Percentiles rank a stretch among this genome's conserved stretches.
Evolutionary conservation across 2,797 vertebrate species (phyloP).

Genomic region (Myripristis murdjan): DNA sequence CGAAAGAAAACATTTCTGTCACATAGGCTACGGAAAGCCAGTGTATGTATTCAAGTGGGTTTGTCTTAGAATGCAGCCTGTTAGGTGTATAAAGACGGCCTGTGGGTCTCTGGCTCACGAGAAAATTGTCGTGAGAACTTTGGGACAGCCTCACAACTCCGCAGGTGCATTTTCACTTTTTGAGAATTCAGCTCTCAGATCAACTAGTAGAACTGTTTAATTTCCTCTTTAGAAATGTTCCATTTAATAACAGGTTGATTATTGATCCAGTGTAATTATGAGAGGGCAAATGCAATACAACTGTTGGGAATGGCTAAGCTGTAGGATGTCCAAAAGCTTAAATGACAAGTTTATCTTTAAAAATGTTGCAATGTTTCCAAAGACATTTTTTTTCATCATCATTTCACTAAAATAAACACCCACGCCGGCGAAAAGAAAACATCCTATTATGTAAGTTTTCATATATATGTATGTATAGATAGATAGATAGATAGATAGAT

Average conservation of each 20-base stretch:
- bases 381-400: background rate
- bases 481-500: too few relatives aligned
- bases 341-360: background rate
- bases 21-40: conserved; percentile 44
- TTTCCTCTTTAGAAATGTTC: background rate
- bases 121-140: background rate
- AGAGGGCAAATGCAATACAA: too few relatives aligned
- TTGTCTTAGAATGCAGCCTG: conserved; percentile 33
- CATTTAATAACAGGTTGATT: too few relatives aligned
- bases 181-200: background rate
- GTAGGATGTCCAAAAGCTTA: background rate
- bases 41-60: conserved; percentile 38
- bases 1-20: conserved; percentile 66
- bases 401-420: background rate
- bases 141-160: background rate
- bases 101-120: background rate
- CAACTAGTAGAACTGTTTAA: background rate
- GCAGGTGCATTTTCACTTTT: conserved; percentile 2
- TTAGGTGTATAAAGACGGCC: background rate
- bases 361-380: background rate
- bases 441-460: background rate
- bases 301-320: too few relatives aligned
- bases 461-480: background rate
- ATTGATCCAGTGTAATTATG: too few relatives aligned
- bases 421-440: background rate